Base-by-base conservation (phyloP, 1,140 invertebrate species). In the Goniozus legneri region DNA sequence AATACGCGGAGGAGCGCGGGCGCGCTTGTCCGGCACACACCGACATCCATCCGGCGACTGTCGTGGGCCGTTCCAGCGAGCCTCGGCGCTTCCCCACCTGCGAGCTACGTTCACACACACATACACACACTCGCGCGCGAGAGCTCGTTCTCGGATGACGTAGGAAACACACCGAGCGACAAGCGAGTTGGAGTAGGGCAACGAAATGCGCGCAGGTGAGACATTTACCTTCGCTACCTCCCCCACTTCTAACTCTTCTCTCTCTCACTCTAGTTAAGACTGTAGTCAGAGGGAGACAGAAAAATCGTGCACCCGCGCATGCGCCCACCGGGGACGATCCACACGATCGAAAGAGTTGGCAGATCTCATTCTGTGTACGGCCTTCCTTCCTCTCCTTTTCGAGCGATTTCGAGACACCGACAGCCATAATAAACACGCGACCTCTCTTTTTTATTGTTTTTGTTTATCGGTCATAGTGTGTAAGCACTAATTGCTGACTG, bases 151-250 rank as follows among this genome's bases (percentile, higher is more conserved):
- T 40, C 14, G 33, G 37, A 46, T 22, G 42, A 44, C 22, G 15
- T 13, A 27, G 8, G 14, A 51, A 44, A 38, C 40, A 41, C 42
- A 18, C 34, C 24, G 15, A 22, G 19, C 47, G n/a, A 4, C n/a
- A 24, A 22, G n/a, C n/a, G n/a, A n/a, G n/a, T n/a, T n/a, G 55
- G 62, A 68, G 65, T 64, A 64, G 62, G 65, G 60, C 50, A 64
- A 60, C 60, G 56, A 63, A 66, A 61, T 62, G 56, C 58, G 54
- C 49, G 52, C 65, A 68, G 65, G 65, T 68, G 65, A 68, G 65
- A 65, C 52, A 63, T 46, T 34, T 49, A 21, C 49, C 44, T 33
- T 7, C 36, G 39, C 40, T 39, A 44, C 50, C 48, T 46, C 31
- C 51, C 36, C 35, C 33, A 24, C 31, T 30, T 37, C 40, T 35